phyloP scores from a whole-genome alignment of 2,113 vertebrate genomes.

The Lagopus muta region DNA sequence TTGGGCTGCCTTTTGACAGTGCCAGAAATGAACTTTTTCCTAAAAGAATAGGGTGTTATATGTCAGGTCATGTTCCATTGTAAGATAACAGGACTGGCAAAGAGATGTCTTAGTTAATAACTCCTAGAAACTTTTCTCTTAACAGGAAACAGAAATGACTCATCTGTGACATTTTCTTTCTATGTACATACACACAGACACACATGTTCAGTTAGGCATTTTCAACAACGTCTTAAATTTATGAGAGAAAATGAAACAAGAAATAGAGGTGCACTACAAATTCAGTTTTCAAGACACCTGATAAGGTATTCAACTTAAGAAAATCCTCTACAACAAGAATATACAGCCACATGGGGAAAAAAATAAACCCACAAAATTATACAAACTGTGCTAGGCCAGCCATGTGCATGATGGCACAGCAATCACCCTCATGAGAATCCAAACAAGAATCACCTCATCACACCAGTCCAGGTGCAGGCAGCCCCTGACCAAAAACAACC shows the following conservation, averaged over 20 bases:
- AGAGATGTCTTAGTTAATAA: neutral
- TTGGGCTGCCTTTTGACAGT: neutral
- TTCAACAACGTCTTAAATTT: neutral
- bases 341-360: neutral
- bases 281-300: neutral
- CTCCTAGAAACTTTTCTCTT: neutral
- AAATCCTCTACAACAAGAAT: neutral
- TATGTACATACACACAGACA: neutral
- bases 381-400: neutral
- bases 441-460: neutral
- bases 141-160: neutral
- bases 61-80: neutral
- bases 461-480: neutral
- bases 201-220: neutral
- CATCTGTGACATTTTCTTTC: neutral
- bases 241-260: neutral
- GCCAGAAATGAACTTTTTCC: neutral
- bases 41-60: neutral
- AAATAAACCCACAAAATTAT: neutral
- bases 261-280: neutral
- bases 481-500: neutral
- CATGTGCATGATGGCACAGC: neutral
- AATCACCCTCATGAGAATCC: neutral
- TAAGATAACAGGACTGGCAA: neutral
- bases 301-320: neutral